These are phyloP conservation scores for Canis aureus DNA, from an alignment of 2,113 vertebrate genomes.

Conservation along the genomic window DNA sequence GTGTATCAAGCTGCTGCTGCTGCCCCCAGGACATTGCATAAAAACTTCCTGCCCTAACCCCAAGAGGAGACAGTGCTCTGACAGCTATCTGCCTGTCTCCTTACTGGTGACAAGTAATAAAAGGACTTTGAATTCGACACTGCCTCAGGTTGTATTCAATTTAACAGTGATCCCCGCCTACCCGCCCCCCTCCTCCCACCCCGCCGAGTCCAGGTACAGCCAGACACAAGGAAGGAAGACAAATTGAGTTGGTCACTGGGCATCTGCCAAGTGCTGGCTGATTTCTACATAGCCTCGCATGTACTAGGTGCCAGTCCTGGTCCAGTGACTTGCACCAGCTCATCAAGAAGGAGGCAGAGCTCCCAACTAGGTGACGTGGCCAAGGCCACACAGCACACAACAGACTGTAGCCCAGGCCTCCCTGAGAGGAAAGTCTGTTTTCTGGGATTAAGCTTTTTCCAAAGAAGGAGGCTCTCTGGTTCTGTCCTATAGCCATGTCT, in stretches of 20 bases:
- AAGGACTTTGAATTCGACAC: neutral
- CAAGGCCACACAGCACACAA: neutral
- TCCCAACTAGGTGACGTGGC: neutral
- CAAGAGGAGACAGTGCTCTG: neutral
- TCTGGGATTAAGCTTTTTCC: neutral
- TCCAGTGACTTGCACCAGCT: neutral
- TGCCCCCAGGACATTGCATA: neutral
- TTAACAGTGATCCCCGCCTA: neutral
- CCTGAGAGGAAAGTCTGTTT: neutral
- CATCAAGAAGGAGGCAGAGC: neutral
- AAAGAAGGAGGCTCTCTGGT: neutral
- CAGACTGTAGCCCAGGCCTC: neutral
- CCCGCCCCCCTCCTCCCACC: too few species aligned
- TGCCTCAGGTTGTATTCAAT: neutral
- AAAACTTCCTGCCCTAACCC: neutral
- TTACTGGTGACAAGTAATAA: neutral
- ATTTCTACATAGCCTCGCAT: neutral
- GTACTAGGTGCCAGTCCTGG: neutral
- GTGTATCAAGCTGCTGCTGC: neutral
- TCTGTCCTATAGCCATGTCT: neutral
- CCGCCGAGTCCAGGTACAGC: too few species aligned
- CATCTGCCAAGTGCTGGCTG: rapidly evolving
- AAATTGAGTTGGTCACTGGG: neutral
- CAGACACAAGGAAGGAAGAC: neutral
- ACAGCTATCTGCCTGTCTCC: neutral